Percentiles rank a stretch among this genome's conserved stretches.
These are phyloP conservation scores for Chaetodon auriga DNA, from an alignment of 2,113 vertebrate species.

Conservation along the genomic window DNA sequence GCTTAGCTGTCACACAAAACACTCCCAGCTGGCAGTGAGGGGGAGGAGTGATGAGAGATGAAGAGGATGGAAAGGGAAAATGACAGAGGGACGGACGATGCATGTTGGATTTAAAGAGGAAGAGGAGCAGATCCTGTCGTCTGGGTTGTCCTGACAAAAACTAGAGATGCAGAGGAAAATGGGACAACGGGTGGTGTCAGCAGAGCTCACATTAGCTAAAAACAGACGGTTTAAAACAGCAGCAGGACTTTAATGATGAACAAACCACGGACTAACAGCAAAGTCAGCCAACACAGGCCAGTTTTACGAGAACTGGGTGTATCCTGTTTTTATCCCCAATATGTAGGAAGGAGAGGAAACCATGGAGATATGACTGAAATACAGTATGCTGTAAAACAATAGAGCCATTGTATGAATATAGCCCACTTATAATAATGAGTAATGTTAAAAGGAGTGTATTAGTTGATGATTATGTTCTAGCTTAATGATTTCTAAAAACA, in stretches of 20 bases:
- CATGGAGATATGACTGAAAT: conserved; percentile 20
- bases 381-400: neutral
- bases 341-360: conserved; percentile 12
- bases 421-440: neutral
- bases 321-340: conserved; percentile 30
- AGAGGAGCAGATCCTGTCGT: conserved; percentile 1
- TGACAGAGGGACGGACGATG: neutral
- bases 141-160: neutral
- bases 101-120: neutral
- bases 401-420: neutral
- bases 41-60: conserved; percentile 27
- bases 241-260: conserved; percentile 33
- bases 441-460: neutral
- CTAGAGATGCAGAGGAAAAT: conserved; percentile 19
- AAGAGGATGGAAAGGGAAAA: conserved; percentile 4
- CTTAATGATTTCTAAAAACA: neutral
- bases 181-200: conserved; percentile 61
- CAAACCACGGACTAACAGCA: conserved; percentile 43
- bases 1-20: conserved; percentile 51
- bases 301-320: conserved; percentile 63
- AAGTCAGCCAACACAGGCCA: conserved; percentile 14
- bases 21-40: conserved; percentile 46
- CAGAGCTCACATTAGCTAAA: conserved; percentile 12
- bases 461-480: neutral
- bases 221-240: conserved; percentile 47